Base-by-base conservation (phyloP, 2,113 vertebrate species). In the Arenaria interpres region DNA sequence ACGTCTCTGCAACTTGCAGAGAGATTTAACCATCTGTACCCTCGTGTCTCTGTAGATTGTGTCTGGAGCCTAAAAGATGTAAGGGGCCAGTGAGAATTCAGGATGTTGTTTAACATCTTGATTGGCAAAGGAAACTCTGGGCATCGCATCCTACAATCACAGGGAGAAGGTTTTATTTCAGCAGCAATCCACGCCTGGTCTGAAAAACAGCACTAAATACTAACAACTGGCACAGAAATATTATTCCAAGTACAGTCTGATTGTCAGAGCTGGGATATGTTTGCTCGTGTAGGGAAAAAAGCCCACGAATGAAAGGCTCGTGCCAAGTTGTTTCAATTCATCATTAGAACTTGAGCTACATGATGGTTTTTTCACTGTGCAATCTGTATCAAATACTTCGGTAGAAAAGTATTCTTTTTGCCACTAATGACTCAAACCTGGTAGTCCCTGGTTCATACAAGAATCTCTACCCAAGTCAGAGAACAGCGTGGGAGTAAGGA, bases 11-110 rank as follows among this genome's bases (percentile, higher is more conserved):
- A 91, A 4, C 48, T 66, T 77, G 53, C 48, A 71, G 33, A 68
- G 71, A 22, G 39, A 19, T 90, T 82, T 72, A 87, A 64, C 43
- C 51, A 51, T 72, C 86, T 95, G 83, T 63, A 66, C 56, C 57
- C 25, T 53, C 30, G 8, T 21, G 30, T 66, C 77, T 35, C 17
- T 57, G 4, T 54, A 46, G 67, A 14, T 51, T 64, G 13, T 45
- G n/a, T 59, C 66, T 94, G 80, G 76, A 90, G 28, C 4, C 16
- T 84, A 46, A 21, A 87, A 60, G 78, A n/a, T 6, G 0, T 19
- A 43, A 17, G n/a, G 28, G 32, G 24, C 46, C 33, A 11, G 30
- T 35, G 60, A 77, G 72, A 85, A 59, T 74, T 67, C 54, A 68
- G 60, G 56, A 32, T 77, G 35, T 21, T 88, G 24, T 84, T 68